Conservation (phyloP, 2,888 invertebrate genomes). For the Colostygia pectinataria region DNA sequence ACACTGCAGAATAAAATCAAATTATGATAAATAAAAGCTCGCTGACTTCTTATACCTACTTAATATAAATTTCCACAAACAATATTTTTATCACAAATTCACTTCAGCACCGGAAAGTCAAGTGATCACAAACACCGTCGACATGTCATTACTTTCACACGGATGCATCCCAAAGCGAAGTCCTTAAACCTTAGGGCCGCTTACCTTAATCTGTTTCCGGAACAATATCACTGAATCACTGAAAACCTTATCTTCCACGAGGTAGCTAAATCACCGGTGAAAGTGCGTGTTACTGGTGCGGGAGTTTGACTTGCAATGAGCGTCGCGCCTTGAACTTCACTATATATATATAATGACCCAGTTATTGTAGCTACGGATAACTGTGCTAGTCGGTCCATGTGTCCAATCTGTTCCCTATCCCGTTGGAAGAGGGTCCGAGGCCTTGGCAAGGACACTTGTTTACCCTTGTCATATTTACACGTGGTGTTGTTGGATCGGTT, state of each 20-base stretch:
- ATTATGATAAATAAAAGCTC: constrained; percentile 5
- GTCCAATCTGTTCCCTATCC: constrained; percentile 68
- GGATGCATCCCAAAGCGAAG: constrained; percentile 29
- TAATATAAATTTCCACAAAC: constrained; percentile 24
- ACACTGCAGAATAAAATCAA: neutral
- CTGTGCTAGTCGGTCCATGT: constrained; percentile 71
- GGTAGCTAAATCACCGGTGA: constrained; percentile 67
- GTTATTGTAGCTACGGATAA: constrained; percentile 83
- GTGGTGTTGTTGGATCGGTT: constrained; percentile 1
- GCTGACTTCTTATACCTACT: constrained; percentile 1
- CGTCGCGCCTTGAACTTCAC: constrained; percentile 91
- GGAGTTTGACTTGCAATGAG: constrained; percentile 82
- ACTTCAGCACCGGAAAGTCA: constrained; percentile 34
- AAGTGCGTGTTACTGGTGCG: constrained; percentile 76
- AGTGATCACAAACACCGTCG: constrained; percentile 41
- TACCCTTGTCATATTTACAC: constrained; percentile 18
- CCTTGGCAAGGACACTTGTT: constrained; percentile 53
- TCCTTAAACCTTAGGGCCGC: constrained; percentile 43
- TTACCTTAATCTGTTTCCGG: constrained; percentile 69
- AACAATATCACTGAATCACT: constrained; percentile 72
- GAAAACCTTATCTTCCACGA: constrained; percentile 66
- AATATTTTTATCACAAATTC: constrained; percentile 37
- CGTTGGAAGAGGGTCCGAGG: constrained; percentile 58
- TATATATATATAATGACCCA: constrained; percentile 93
- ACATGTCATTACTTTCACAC: constrained; percentile 40